Base-by-base conservation (phyloP, 2,888 invertebrate species). In the Entomobrya proxima region DNA sequence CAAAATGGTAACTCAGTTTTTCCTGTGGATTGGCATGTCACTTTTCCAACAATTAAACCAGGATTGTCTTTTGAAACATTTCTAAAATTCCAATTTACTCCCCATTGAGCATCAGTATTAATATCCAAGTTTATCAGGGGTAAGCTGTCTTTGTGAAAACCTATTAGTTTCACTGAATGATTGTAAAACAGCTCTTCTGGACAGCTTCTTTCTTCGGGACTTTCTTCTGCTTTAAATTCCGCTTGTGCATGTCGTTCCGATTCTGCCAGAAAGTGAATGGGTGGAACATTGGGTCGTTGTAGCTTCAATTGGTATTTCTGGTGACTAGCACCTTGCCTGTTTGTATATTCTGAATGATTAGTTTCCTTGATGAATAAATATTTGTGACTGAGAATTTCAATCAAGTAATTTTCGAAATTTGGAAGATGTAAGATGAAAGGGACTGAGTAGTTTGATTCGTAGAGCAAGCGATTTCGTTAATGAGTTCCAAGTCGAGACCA, bases 111-210 rank as follows among this genome's bases (percentile, higher is more conserved):
- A 69, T 44, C 2, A 2, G 44, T 24, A 3, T 15, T 27, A n/a
- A 80, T 72, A 18, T 80, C 72, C n/a, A 40, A 3, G 7, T 72
- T 13, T 7, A 80, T n/a, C n/a, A 1, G 30, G 1, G 80, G 80
- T 18, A 82, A 75, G n/a, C 75, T 82, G 11, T 82, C 82, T 64
- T 75, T 55, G 27, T 82, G 82, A 37, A 61, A 64, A 4, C 44
- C n/a, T 7, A 30, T 74, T 9, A 82, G 9, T 2, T 30, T 37
- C 3, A 67, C 24, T 18, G 61, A 47, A 5, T 76, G 30, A 18
- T 52, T 58, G 40, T 7, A 9, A 4, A 4, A 21, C 11, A 37
- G 1, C 5, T 40, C n/a, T 15, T 4, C 15, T 21, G 37, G 18
- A 15, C 11, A 0, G 11, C n/a, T 21, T 24, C 27, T 9, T 1